Conservation (phyloP, 2,888 invertebrate genomes). For the Amphipoea oculea region DNA sequence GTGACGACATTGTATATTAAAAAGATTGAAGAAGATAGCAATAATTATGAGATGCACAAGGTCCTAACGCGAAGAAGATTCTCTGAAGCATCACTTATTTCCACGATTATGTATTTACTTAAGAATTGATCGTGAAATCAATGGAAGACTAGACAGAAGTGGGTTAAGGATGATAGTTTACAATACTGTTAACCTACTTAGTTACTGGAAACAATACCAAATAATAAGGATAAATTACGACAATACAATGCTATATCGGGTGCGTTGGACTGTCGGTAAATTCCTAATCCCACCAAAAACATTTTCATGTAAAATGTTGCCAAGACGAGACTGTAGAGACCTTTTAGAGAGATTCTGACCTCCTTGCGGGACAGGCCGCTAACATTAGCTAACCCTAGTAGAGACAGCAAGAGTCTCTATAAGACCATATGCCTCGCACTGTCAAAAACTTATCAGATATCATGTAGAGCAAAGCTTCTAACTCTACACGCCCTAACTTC, state of each 20-base stretch:
- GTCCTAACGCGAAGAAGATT: conserved; percentile 44
- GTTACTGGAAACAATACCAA: conserved; percentile 50
- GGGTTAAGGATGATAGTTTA: conserved; percentile 62
- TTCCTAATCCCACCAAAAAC: conserved; percentile 1
- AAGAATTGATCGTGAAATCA: conserved; percentile 50
- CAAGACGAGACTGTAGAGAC: no score
- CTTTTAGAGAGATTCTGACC: no score
- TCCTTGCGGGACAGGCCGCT: no score
- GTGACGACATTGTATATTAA: conserved; percentile 31
- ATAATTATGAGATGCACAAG: conserved; percentile 55
- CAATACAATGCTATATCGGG: conserved; percentile 11
- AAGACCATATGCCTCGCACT: no score
- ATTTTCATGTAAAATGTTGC: no score
- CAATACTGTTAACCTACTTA: conserved; percentile 31
- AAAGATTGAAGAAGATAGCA: conserved; percentile 46
- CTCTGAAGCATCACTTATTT: conserved; percentile 53
- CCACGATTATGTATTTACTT: conserved; percentile 31
- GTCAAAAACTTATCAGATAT: no score
- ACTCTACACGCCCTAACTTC: no score
- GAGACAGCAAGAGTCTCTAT: no score
- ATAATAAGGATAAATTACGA: conserved; percentile 61
- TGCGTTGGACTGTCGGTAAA: conserved; percentile 26
- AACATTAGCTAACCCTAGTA: no score
- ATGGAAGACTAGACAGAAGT: conserved; percentile 30
- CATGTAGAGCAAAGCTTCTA: no score